Base-by-base conservation (phyloP, 2,888 invertebrate genomes). In the Cephus pulcher region DNA sequence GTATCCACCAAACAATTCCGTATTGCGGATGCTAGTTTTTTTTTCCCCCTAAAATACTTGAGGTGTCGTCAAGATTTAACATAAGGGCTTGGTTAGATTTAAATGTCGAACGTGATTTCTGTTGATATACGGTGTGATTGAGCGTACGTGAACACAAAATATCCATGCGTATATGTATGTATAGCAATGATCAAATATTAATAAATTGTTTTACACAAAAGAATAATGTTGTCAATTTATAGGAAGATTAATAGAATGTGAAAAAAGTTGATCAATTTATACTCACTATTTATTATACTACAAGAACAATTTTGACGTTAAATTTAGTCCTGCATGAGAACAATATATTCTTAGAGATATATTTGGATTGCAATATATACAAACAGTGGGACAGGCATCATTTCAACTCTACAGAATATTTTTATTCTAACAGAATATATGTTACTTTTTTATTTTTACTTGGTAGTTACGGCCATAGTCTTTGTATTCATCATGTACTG, bases 401-500 rank as follows among this genome's bases (percentile, higher is more conserved):
- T 15, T 56, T 23, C 6, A 4, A 23, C 23, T 56, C 23, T 56
- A 56, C 6, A 23, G 15, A 56, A 23, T 56, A 23, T 56, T 56
- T 56, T 9, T 23, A 56, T 56, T 0, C 9, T 23, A 56, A 23
- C 2, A 56, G 56, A 56, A 56, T 56, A 23, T 23, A 9, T 9
- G 9, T 56, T 56, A 56, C 56, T 71, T 71, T 34, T 71, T 71
- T 9, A 32, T 33, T 75, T 82, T 81, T 70, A 33, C 37, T 69
- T 82, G 37, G 33, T 87, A 86, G 71, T 83, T 23, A 12, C 35
- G 56, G 6, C 83, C 85, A 75, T 34, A 35, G 4, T 83, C 4
- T 89, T 95, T 94, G 88, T 95, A 96, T 32, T 97, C 96, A 0
- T 93, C 85, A 84, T 94, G 94, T 40, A 84, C 86, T 1, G 95